Base-by-base conservation (phyloP, 2,797 vertebrate species). In the Mycteria americana region DNA sequence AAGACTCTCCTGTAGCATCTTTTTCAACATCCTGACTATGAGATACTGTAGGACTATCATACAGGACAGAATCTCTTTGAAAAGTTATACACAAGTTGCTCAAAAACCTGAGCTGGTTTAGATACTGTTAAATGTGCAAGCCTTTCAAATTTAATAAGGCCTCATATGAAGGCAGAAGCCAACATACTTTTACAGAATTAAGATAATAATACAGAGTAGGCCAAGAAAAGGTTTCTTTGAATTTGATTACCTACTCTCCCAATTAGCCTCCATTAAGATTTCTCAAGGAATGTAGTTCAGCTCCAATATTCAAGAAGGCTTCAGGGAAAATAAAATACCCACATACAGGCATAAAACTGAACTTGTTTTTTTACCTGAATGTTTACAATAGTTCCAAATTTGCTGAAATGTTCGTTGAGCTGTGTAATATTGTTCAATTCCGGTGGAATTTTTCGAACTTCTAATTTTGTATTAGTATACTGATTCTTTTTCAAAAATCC, bases 331-430 rank as follows among this genome's bases (percentile, higher is more conserved):
- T 14, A 69, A 51, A 73, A 59, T 13, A 69, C 4, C 15, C 63
- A 13, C 8, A 59, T 4, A 39, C 7, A 83, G 25, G 30, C 41
- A 63, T 14, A 83, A 48, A 79, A 46, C 7, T 1, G 7, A 76
- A 64, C 13, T 35, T 12, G 51, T 19, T 0, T 56, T 86, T 62
- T 96, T 98, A 99, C 99, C 99, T 99, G 99, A 92, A 99, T 99
- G 89, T 99, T 99, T 79, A 99, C 99, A 79, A 99, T 99, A 69
- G 99, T 99, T 96, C 99, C 99, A 97, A 99, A 99, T 97, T 99
- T 99, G 98, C 99, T 99, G 98, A 99, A 99, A 95, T 99, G 99
- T 93, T 99, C 99, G 0, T 99, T 99, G 94, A 99, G 98, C 96
- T 99, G 99, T 59, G 99, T 99, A 96, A 99, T 99, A 94, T 99